phyloP scores from a whole-genome alignment of 2,888 invertebrate genomes.

The Philaethria dido region DNA sequence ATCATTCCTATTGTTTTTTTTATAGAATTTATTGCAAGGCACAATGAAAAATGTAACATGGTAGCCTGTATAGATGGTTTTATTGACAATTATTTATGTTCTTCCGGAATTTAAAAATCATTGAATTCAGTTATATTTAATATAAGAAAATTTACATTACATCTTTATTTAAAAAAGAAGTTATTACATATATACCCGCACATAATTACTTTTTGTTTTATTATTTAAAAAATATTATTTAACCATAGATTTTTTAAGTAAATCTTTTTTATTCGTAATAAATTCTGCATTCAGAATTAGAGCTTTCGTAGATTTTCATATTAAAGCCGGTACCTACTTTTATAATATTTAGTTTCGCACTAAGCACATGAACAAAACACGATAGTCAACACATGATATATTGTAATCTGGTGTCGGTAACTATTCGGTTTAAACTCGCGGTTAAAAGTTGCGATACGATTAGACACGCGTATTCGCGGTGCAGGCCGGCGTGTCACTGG shows the following conservation, averaged over 20 bases:
- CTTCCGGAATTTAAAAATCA: neutral
- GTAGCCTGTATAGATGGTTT: neutral
- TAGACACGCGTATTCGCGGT: slow-evolving; percentile 63
- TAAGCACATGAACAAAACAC: slow-evolving; percentile 38
- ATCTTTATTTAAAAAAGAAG: too few species aligned
- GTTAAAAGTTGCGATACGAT: slow-evolving; percentile 48
- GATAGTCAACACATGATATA: slow-evolving; percentile 29
- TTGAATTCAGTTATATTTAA: neutral
- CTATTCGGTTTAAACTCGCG: slow-evolving; percentile 39
- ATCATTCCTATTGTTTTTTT: slow-evolving; percentile 29
- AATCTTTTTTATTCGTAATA: neutral
- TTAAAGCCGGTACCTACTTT: slow-evolving; percentile 11
- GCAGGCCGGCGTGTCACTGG: slow-evolving; percentile 72
- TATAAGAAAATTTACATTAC: too few species aligned
- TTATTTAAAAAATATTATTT: too few species aligned
- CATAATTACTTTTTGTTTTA: too few species aligned
- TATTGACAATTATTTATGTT: neutral
- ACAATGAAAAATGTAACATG: slow-evolving; percentile 9
- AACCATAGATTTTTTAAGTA: too few species aligned
- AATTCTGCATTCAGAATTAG: neutral
- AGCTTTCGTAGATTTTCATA: neutral
- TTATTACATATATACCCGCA: too few species aligned
- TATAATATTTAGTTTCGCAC: neutral
- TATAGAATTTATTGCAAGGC: slow-evolving; percentile 21
- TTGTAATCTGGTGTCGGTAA: slow-evolving; percentile 23